Conservation (phyloP, 2,797 vertebrate species). For the Naso thynnoides region DNA sequence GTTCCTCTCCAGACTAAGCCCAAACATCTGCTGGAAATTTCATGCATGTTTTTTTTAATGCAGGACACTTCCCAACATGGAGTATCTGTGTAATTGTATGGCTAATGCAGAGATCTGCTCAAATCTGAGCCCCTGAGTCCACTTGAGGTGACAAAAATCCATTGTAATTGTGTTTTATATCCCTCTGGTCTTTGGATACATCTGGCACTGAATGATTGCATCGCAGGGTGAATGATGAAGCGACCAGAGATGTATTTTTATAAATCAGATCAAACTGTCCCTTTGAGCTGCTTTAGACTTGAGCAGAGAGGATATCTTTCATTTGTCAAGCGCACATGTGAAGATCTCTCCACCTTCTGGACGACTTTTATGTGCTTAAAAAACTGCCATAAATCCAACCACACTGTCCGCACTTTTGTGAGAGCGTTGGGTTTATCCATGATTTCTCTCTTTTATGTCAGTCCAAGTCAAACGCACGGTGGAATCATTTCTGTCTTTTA, state of each 20-base stretch:
- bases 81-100: conserved; percentile 3
- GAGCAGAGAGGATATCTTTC: conserved; percentile 50
- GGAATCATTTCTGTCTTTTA: conserved; percentile 47
- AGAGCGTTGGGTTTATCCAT: conserved; percentile 53
- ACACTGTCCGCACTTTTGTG: conserved; percentile 41
- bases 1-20: neutral
- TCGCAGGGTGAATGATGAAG: conserved; percentile 53
- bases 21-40: conserved; percentile 18
- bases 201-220: conserved; percentile 58
- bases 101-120: conserved; percentile 23
- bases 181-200: conserved; percentile 42
- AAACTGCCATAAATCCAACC: conserved; percentile 55
- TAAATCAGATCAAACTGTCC: conserved; percentile 65
- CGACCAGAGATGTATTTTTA: conserved; percentile 30
- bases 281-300: conserved; percentile 24
- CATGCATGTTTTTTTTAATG: neutral
- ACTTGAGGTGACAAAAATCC: conserved; percentile 37
- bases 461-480: conserved; percentile 31
- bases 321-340: conserved; percentile 62
- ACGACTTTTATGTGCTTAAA: conserved; percentile 57
- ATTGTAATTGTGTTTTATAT: conserved; percentile 60
- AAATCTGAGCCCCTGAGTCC: conserved; percentile 1
- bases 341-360: conserved; percentile 35
- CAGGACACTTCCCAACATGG: neutral
- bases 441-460: conserved; percentile 50